A percentile compares a stretch with the other conserved stretches of the same genome.
These are phyloP conservation scores for Sapayoa aenigma DNA, from an alignment of 2,113 vertebrate genomes.

Conservation along the genomic window DNA sequence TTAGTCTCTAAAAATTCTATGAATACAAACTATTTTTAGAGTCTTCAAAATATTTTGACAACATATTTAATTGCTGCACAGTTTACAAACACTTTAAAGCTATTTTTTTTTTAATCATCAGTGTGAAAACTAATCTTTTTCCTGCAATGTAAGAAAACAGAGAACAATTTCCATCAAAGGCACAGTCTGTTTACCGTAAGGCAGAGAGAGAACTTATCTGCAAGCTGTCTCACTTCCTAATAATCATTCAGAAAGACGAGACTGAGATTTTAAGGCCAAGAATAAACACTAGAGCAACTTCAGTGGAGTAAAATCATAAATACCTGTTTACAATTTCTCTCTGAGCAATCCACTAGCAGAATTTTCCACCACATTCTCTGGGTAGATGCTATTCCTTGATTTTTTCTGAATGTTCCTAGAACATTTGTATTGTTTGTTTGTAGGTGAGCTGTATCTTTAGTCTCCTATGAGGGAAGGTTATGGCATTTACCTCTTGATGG, in stretches of 20 bases:
- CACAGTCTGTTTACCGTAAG: neutral
- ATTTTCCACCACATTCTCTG: neutral
- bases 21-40: neutral
- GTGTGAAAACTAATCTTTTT: neutral
- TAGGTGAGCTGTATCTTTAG: neutral
- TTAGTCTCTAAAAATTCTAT: neutral
- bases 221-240: neutral
- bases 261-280: neutral
- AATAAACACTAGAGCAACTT: neutral
- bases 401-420: neutral
- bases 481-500: neutral
- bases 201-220: neutral
- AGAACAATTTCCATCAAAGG: neutral
- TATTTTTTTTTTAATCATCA: neutral
- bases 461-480: neutral
- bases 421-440: rapidly evolving
- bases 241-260: neutral
- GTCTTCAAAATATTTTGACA: neutral
- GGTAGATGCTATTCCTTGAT: neutral
- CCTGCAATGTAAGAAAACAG: neutral
- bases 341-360: neutral
- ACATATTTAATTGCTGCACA: neutral
- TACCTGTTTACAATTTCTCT: neutral
- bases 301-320: neutral
- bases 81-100: neutral